Evolutionary conservation across 2,888 invertebrate species (phyloP).

Genomic region (Drosophila testacea): DNA sequence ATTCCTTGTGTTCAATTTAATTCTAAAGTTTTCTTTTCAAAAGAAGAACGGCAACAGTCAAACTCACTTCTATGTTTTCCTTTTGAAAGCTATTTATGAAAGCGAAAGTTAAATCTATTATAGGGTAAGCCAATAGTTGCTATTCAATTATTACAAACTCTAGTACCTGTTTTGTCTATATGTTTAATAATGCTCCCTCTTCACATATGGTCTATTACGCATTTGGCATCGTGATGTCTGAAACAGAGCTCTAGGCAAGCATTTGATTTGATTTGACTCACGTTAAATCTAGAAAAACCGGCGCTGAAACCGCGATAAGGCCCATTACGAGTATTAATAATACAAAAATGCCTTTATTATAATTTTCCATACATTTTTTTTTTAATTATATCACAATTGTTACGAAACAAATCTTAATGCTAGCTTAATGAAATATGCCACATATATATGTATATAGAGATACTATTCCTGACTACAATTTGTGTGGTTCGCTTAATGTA

Average conservation of each 20-base stretch:
- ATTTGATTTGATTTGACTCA: slow-evolving; percentile 23
- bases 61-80: neutral
- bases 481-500: slow-evolving; percentile 2
- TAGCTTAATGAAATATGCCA: slow-evolving; percentile 53
- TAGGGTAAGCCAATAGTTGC: neutral
- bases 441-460: slow-evolving; percentile 20
- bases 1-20: too few species aligned
- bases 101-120: neutral
- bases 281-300: slow-evolving; percentile 18
- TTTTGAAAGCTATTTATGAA: neutral
- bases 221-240: slow-evolving; percentile 4
- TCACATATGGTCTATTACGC: slow-evolving; percentile 5
- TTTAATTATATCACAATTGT: slow-evolving; percentile 53
- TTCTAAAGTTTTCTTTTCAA: too few species aligned
- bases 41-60: too few species aligned
- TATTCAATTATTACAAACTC: neutral
- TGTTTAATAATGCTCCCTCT: neutral
- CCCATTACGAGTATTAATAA: slow-evolving; percentile 2
- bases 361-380: slow-evolving; percentile 18
- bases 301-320: slow-evolving; percentile 3
- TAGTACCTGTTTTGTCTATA: neutral
- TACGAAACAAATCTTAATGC: slow-evolving; percentile 39
- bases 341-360: neutral
- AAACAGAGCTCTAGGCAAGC: neutral
- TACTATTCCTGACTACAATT: slow-evolving; percentile 34